A percentile compares a stretch with the other conserved stretches of the same genome.
Evolutionary conservation across 2,113 vertebrate species (phyloP).

Genomic region (Grallaria varia): DNA sequence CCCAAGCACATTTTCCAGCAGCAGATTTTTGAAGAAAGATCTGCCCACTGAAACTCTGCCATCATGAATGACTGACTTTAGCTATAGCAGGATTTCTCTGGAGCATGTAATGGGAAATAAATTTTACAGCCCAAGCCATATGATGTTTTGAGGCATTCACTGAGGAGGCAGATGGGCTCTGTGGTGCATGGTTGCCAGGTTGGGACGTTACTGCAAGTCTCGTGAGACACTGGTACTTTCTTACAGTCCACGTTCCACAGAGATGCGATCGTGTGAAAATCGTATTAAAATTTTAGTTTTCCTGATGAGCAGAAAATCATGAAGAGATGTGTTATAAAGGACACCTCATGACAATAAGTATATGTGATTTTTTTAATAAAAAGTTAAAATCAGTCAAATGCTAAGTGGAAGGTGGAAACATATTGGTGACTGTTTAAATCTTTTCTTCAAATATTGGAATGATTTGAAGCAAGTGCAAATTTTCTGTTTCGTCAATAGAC

Average conservation of each 20-base stretch:
- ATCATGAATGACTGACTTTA: not conserved
- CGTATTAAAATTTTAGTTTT: not conserved
- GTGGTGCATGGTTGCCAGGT: not conserved
- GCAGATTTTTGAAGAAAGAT: not conserved
- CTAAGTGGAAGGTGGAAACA: not conserved
- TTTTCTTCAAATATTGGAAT: not conserved
- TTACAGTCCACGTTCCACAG: not conserved
- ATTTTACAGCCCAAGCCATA: not conserved
- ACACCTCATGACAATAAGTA: not conserved
- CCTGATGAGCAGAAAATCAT: not conserved
- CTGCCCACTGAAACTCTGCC: not conserved
- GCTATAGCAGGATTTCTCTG: not conserved
- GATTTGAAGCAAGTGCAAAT: not conserved
- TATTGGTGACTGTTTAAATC: not conserved
- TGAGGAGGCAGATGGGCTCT: not conserved
- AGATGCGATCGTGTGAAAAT: not conserved
- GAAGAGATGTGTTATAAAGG: not conserved
- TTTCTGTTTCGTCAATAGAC: not conserved
- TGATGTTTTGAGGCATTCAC: not conserved
- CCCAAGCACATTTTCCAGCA: not conserved
- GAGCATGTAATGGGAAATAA: not conserved
- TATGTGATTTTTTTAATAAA: not conserved
- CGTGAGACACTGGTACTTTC: not conserved
- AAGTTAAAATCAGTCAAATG: not conserved
- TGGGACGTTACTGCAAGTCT: not conserved